Evolutionary conservation across 2,113 vertebrate genomes (phyloP).

Genomic region (Sarotherodon lohbergeri): DNA sequence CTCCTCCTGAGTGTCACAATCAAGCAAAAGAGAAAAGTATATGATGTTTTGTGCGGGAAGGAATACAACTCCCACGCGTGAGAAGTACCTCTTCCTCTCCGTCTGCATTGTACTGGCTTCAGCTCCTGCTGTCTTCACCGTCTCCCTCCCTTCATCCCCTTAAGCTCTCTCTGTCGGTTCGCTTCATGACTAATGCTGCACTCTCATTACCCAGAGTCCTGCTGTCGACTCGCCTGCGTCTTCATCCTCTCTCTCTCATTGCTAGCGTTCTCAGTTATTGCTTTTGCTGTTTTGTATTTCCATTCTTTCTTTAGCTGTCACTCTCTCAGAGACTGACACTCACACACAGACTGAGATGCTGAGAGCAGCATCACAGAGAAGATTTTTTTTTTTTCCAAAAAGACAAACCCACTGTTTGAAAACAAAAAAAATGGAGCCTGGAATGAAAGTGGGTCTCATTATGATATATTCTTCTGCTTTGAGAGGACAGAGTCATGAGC

Average conservation of each 20-base stretch:
- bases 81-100: neutral
- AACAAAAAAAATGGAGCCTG: neutral
- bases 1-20: conserved; percentile 4
- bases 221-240: conserved; percentile 6
- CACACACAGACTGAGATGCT: neutral
- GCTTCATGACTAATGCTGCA: conserved; percentile 28
- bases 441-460: neutral
- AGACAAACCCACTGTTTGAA: neutral
- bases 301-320: neutral
- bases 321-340: neutral
- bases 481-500: neutral
- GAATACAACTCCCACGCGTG: neutral
- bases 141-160: conserved; percentile 9
- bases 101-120: neutral
- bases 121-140: neutral
- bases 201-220: conserved; percentile 40
- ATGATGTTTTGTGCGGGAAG: neutral
- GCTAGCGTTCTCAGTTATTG: neutral
- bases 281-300: neutral
- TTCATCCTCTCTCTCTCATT: neutral
- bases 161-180: conserved; percentile 1
- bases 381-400: neutral
- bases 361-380: neutral
- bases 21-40: conserved; percentile 2
- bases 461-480: neutral